Conservation (phyloP, 2,888 invertebrate genomes). For the Drosophila subsilvestris region DNA sequence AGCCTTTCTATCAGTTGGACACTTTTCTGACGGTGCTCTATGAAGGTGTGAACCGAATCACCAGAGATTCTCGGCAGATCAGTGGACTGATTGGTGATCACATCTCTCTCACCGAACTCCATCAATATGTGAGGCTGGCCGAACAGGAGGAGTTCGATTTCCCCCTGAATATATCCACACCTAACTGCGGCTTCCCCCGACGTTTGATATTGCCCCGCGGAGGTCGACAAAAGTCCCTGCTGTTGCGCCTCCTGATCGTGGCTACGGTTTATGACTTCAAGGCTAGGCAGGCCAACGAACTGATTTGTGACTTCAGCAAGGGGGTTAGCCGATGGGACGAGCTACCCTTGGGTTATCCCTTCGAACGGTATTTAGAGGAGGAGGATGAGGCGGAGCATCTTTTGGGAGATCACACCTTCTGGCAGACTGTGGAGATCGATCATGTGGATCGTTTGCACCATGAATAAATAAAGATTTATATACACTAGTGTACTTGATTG, state of each 20-base stretch:
- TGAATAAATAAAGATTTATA: constrained; percentile 4
- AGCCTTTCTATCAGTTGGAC: constrained; percentile 85
- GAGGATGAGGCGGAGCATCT: constrained; percentile 66
- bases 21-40: constrained; percentile 86
- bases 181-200: constrained; percentile 86
- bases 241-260: constrained; percentile 86
- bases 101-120: constrained; percentile 81
- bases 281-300: constrained; percentile 48
- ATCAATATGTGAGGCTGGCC: constrained; percentile 84
- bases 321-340: constrained; percentile 83
- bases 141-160: constrained; percentile 83
- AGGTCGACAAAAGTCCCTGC: constrained; percentile 85
- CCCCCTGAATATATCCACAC: constrained; percentile 83
- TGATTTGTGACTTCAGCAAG: constrained; percentile 55
- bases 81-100: constrained; percentile 86
- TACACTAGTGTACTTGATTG: not conserved
- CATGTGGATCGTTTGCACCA: constrained; percentile 33
- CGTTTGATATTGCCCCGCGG: constrained; percentile 87
- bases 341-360: constrained; percentile 88
- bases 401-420: constrained; percentile 59
- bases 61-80: constrained; percentile 59
- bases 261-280: constrained; percentile 84
- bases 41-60: constrained; percentile 83
- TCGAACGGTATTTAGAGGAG: constrained; percentile 87
- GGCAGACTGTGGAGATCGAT: constrained; percentile 48